Evolutionary conservation across 2,797 vertebrate species (phyloP).

Genomic region (Eurystomus glaucurus): DNA sequence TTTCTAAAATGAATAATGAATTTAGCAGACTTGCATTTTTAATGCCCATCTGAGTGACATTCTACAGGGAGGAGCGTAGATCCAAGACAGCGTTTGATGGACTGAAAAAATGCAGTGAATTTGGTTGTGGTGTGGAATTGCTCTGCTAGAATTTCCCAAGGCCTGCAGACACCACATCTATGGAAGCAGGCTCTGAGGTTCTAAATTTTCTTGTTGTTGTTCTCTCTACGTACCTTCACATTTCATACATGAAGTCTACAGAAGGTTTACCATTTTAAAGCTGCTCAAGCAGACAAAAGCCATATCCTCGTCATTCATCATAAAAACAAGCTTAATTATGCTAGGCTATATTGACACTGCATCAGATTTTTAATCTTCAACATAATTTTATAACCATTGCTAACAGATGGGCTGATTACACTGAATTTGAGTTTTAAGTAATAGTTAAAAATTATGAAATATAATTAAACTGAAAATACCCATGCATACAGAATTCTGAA

Average conservation of each 20-base stretch:
- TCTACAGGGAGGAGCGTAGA: background rate
- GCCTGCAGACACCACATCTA: background rate
- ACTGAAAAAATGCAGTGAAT: background rate
- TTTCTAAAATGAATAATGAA: background rate
- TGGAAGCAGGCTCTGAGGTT: background rate
- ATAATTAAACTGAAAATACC: constrained; percentile 48
- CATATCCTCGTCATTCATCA: constrained; percentile 33
- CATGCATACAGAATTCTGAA: constrained; percentile 25
- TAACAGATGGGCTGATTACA: constrained; percentile 73
- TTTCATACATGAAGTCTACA: background rate
- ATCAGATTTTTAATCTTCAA: constrained; percentile 64
- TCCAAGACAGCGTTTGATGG: background rate
- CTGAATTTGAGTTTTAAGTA: constrained; percentile 59
- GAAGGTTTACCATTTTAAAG: background rate
- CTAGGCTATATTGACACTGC: constrained; percentile 49
- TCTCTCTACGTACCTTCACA: background rate
- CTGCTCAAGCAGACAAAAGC: constrained; percentile 33
- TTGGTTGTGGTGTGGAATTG: background rate
- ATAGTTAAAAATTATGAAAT: constrained; percentile 60
- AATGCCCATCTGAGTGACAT: background rate
- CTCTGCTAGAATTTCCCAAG: background rate
- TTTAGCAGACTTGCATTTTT: background rate
- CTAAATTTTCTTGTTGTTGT: background rate
- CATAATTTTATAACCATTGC: constrained; percentile 58
- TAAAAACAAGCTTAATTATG: constrained; percentile 59